Percentiles rank a stretch among this genome's conserved stretches.
These are phyloP conservation scores for Pollenia labialis DNA, from an alignment of 2,888 invertebrate species.

Conservation along the genomic window DNA sequence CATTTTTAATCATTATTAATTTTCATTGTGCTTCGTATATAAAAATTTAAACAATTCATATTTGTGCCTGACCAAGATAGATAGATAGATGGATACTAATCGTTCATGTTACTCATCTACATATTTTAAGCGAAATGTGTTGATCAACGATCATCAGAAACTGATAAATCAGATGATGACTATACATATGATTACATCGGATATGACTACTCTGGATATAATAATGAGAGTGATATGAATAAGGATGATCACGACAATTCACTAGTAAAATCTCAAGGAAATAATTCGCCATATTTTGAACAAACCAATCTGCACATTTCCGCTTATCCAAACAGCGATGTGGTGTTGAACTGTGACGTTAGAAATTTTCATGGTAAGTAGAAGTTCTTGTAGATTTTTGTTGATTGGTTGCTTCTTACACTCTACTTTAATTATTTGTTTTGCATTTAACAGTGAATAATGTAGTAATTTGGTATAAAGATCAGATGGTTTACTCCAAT, in stretches of 20 bases:
- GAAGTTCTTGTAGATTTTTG: not conserved
- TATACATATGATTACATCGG: conserved; percentile 75
- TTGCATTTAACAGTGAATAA: conserved; percentile 76
- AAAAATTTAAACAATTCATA: conserved; percentile 23
- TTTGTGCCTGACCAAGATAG: conserved; percentile 43
- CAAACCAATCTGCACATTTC: conserved; percentile 74
- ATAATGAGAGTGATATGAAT: conserved; percentile 66
- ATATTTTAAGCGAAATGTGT: conserved; percentile 63
- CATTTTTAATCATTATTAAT: conserved; percentile 22
- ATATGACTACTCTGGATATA: conserved; percentile 76
- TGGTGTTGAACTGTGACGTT: conserved; percentile 80
- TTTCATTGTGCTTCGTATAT: conserved; percentile 49
- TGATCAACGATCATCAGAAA: conserved; percentile 12
- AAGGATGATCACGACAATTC: conserved; percentile 49
- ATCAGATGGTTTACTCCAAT: conserved; percentile 76
- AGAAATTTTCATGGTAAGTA: conserved; percentile 80
- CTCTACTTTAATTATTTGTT: not conserved
- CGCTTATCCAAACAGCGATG: conserved; percentile 78
- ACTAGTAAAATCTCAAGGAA: conserved; percentile 7
- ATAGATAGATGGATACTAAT: conserved; percentile 44
- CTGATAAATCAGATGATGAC: conserved; percentile 40
- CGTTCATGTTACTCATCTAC: conserved; percentile 39
- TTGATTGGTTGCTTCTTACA: not conserved
- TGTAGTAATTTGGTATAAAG: conserved; percentile 81
- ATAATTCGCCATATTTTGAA: conserved; percentile 79